phyloP scores from a whole-genome alignment of 1,140 invertebrate species.

The Arctopsyche grandis region DNA sequence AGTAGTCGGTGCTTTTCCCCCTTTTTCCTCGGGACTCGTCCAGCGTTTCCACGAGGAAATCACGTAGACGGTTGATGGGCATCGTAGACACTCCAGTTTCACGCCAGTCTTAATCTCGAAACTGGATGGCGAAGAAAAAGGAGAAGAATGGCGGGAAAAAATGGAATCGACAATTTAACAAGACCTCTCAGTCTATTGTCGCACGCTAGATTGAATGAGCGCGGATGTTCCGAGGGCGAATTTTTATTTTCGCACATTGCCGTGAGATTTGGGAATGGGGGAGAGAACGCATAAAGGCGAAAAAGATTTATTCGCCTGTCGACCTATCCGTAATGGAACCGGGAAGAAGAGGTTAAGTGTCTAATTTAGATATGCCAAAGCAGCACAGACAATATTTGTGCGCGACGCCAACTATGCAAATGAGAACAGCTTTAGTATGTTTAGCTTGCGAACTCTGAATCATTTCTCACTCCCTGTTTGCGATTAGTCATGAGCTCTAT shows the following conservation, averaged over 20 bases:
- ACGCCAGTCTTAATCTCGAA: slow-evolving; percentile 20
- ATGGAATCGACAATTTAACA: slow-evolving; percentile 17
- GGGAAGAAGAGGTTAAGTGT: neutral
- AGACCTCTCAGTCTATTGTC: slow-evolving; percentile 13
- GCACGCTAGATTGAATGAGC: slow-evolving; percentile 7
- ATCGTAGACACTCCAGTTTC: slow-evolving; percentile 21
- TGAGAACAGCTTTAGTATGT: neutral
- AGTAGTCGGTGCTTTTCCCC: neutral
- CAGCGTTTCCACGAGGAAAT: slow-evolving; percentile 18
- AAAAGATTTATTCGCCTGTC: no score
- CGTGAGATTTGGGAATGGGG: neutral
- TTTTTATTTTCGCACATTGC: slow-evolving; percentile 3
- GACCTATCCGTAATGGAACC: no score
- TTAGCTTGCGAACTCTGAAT: no score
- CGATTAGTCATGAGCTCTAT: no score
- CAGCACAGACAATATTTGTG: neutral
- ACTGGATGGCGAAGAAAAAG: neutral
- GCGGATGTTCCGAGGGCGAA: neutral
- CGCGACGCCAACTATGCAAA: neutral
- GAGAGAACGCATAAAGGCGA: neutral
- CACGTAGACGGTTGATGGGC: slow-evolving; percentile 37
- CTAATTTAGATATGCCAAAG: slow-evolving; percentile 9
- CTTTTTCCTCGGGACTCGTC: slow-evolving; percentile 4
- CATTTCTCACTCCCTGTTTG: no score
- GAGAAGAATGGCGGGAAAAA: neutral